Evolutionary conservation across 2,113 vertebrate species (phyloP).

Genomic region (Gobiocypris rarus): DNA sequence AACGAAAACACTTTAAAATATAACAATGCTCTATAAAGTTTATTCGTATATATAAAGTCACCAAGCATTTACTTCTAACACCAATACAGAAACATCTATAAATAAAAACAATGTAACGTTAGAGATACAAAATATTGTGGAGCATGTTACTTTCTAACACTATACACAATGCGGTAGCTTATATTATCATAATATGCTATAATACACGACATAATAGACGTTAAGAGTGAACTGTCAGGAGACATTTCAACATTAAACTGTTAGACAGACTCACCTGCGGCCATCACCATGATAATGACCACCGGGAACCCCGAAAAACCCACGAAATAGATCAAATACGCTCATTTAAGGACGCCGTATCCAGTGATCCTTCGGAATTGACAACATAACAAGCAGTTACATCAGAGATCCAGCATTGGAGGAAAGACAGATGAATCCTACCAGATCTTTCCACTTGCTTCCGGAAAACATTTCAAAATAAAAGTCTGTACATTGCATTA

Average conservation of each 20-base stretch:
- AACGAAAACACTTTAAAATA: background rate
- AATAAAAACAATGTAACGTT: background rate
- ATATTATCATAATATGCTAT: too few species aligned
- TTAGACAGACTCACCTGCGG: constrained; percentile 63
- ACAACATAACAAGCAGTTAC: constrained; percentile 6
- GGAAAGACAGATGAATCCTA: background rate
- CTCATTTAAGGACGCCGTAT: constrained; percentile 68
- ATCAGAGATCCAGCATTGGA: background rate
- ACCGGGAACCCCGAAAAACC: constrained; percentile 75
- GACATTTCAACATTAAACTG: background rate
- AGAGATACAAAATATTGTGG: too few species aligned
- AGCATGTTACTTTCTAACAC: background rate
- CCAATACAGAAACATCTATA: background rate
- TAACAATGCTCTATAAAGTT: background rate
- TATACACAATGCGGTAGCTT: background rate
- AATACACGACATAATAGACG: too few species aligned
- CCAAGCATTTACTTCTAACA: background rate
- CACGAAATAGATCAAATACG: constrained; percentile 79
- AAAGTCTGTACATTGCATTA: background rate
- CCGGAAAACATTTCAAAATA: constrained; percentile 9
- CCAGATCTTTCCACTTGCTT: constrained; percentile 2
- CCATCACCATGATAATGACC: constrained; percentile 59
- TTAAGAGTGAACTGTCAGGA: background rate
- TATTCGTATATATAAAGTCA: background rate
- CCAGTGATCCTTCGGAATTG: background rate